Conservation (phyloP, 2,113 vertebrate species). For the Lagopus leucura region DNA sequence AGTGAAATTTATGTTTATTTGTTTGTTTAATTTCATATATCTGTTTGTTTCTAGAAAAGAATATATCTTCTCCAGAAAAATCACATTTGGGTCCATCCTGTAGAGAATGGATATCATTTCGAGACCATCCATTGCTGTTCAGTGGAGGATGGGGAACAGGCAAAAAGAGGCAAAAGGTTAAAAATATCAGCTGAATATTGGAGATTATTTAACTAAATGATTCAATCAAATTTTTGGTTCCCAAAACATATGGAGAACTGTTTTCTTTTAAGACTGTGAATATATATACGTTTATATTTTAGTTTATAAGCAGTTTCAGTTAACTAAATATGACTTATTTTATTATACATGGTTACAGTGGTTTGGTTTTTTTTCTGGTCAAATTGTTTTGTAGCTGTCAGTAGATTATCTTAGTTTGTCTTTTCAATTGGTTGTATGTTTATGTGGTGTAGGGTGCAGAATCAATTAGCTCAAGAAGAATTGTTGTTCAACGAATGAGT, state of each 20-base stretch:
- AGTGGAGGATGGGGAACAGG: constrained; percentile 94
- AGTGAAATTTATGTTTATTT: neutral
- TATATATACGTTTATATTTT: neutral
- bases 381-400: constrained; percentile 53
- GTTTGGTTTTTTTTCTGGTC: constrained; percentile 36
- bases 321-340: constrained; percentile 43
- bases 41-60: constrained; percentile 77
- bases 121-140: constrained; percentile 83
- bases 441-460: constrained; percentile 6
- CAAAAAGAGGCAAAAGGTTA: constrained; percentile 81
- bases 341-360: constrained; percentile 39
- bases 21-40: constrained; percentile 36
- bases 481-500: neutral
- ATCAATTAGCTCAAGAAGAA: neutral
- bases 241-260: constrained; percentile 5
- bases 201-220: neutral
- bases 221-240: constrained; percentile 20
- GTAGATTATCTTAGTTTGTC: constrained; percentile 33
- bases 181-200: constrained; percentile 54
- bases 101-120: constrained; percentile 88
- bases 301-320: constrained; percentile 24
- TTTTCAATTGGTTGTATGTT: constrained; percentile 47
- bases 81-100: constrained; percentile 68
- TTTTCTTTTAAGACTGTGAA: constrained; percentile 57
- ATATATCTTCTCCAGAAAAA: constrained; percentile 71